Base-by-base conservation (phyloP, 2,888 invertebrate genomes). In the Harpalus rubripes region DNA sequence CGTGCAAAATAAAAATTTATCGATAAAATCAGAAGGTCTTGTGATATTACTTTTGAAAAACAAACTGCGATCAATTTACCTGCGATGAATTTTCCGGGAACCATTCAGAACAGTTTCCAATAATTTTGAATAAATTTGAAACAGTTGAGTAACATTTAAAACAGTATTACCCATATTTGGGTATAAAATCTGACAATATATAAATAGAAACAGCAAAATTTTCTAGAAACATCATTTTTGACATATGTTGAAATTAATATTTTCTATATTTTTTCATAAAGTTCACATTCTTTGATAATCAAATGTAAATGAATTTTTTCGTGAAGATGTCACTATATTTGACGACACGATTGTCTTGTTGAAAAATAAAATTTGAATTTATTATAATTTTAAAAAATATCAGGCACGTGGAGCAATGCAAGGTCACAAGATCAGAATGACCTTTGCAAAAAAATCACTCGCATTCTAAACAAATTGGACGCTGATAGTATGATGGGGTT, bases 331-430 rank as follows among this genome's bases (percentile, higher is more conserved):
- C 44, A 44, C 44, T 44, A 44, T 1, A 10, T 44, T 44, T 10
- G 44, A 44, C 10, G 5, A 44, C 41, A 41, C 41, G 41, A 41
- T 41, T 41, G 41, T 41, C 41, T 41, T 7, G 41, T 41, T 7
- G 44, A 44, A 44, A 44, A 44, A 44, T 44, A 44, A 44, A 44
- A 44, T 44, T 44, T 44, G 44, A 44, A 44, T 44, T 44, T 44
- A 44, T 44, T 44, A 44, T 44, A 44, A 44, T 44, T 44, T 44
- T 10, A 44, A 44, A 44, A 44, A 44, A 44, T 44, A 44, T 44
- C 44, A 44, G 10, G 4, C 44, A 44, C 44, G 44, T 44, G 44
- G 44, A 44, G 10, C 1, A 7, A 44, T 10, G 44, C 44, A 44
- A 44, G 44, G 44, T 44, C 44, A 44, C 44, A 5, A 22, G 22